Percentiles rank a stretch among this genome's conserved stretches.
These are phyloP conservation scores for Ceryle rudis DNA, from an alignment of 2,797 vertebrate genomes.

Conservation along the genomic window DNA sequence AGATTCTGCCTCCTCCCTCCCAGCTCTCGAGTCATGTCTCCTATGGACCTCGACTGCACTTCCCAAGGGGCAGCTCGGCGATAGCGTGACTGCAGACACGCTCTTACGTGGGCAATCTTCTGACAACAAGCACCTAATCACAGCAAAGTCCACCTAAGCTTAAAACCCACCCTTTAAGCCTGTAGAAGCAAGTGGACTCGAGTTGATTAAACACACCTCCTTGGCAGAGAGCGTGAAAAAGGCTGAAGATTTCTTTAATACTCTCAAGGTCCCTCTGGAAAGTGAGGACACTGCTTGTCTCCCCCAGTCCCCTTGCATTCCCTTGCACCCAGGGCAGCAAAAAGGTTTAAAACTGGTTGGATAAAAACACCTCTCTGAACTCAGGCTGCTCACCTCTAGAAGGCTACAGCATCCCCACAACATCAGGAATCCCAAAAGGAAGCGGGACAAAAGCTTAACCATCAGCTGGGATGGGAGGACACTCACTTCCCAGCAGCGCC, in stretches of 20 bases:
- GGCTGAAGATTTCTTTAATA: not conserved
- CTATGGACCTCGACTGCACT: not conserved
- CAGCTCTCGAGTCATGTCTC: not conserved
- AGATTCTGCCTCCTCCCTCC: conserved; percentile 58
- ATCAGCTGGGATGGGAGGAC: not conserved
- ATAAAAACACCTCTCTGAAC: not conserved
- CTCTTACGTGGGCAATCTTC: rapidly evolving
- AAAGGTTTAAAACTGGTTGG: not conserved
- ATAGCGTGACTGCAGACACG: not conserved
- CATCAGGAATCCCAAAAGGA: not conserved
- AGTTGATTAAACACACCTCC: not conserved
- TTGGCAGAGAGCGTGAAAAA: not conserved
- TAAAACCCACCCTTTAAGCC: conserved; percentile 9
- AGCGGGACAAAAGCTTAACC: not conserved
- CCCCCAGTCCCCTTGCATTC: rapidly evolving
- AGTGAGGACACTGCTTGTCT: rapidly evolving
- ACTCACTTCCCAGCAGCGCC: not conserved
- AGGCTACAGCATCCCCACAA: not conserved
- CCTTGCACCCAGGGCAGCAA: not conserved
- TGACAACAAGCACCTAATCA: not conserved
- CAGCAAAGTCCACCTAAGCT: not conserved
- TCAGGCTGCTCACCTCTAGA: not conserved
- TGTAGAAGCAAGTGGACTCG: not conserved
- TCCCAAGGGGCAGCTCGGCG: rapidly evolving
- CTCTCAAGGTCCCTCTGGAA: not conserved